phyloP scores from a whole-genome alignment of 2,888 invertebrate species.

The Byasa hedistus region DNA sequence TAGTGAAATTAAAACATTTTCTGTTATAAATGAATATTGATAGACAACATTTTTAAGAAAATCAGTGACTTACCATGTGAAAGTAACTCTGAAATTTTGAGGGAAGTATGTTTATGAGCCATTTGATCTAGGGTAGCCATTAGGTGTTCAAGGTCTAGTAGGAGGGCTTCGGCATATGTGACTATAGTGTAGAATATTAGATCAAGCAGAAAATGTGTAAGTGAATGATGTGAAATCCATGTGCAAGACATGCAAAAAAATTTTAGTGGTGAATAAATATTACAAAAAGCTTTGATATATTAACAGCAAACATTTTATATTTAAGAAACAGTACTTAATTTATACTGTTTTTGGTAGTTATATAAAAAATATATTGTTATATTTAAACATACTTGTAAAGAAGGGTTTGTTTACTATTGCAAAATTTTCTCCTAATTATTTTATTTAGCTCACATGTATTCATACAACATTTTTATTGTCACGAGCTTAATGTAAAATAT shows the following conservation, averaged over 20 bases:
- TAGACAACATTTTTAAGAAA: conserved; percentile 2
- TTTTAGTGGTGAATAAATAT: conserved; percentile 46
- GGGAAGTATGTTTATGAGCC: conserved; percentile 76
- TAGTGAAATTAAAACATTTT: no score
- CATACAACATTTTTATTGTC: background rate
- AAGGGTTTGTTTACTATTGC: background rate
- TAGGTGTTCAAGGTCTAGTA: conserved; percentile 79
- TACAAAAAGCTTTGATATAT: conserved; percentile 36
- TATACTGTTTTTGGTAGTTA: background rate
- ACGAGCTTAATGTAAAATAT: background rate
- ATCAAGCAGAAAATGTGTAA: conserved; percentile 63
- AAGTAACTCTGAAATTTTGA: conserved; percentile 76
- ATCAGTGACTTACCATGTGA: conserved; percentile 69
- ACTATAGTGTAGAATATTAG: conserved; percentile 60
- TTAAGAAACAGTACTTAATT: background rate
- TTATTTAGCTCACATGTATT: background rate
- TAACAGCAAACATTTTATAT: conserved; percentile 30
- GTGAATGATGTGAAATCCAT: conserved; percentile 65
- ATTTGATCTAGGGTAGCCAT: conserved; percentile 80
- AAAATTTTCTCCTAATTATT: background rate
- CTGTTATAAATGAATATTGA: background rate
- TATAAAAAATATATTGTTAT: background rate
- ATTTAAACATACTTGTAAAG: background rate
- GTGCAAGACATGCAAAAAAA: conserved; percentile 79
- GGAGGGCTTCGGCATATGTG: conserved; percentile 78